A percentile compares a stretch with the other conserved stretches of the same genome.
phyloP scores from a whole-genome alignment of 2,888 invertebrate species.

The Hemaris fuciformis region DNA sequence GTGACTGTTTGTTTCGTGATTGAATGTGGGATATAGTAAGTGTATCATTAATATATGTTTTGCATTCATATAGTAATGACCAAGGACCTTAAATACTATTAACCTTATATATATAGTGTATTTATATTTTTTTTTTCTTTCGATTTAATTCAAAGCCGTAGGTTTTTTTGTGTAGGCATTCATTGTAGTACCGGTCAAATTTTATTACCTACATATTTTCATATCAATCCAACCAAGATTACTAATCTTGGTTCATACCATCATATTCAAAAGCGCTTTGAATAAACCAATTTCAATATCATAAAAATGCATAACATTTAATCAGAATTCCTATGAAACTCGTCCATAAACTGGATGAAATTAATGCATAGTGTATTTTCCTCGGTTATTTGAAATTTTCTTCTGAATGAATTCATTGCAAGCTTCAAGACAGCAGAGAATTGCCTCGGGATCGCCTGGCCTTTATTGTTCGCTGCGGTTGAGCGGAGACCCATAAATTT shows the following conservation, averaged over 20 bases:
- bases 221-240: no score
- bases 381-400: constrained; percentile 32
- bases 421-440: constrained; percentile 37
- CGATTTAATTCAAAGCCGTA: no score
- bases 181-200: no score
- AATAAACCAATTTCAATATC: not conserved
- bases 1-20: not conserved
- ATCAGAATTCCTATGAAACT: not conserved
- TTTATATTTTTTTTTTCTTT: no score
- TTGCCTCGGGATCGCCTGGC: constrained; percentile 33
- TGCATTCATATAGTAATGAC: no score
- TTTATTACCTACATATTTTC: no score
- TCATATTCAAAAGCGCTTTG: no score
- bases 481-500: constrained; percentile 34
- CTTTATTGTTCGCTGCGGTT: constrained; percentile 41
- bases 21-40: not conserved
- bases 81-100: no score
- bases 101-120: no score
- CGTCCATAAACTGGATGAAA: not conserved
- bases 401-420: constrained; percentile 43
- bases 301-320: not conserved
- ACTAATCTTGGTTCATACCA: no score
- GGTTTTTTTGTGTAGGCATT: no score
- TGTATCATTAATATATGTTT: no score
- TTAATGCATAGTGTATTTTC: constrained; percentile 16